Percentiles rank a stretch among this genome's conserved stretches.
Evolutionary conservation across 2,888 invertebrate genomes (phyloP).

Genomic region (Saturnia pavonia): DNA sequence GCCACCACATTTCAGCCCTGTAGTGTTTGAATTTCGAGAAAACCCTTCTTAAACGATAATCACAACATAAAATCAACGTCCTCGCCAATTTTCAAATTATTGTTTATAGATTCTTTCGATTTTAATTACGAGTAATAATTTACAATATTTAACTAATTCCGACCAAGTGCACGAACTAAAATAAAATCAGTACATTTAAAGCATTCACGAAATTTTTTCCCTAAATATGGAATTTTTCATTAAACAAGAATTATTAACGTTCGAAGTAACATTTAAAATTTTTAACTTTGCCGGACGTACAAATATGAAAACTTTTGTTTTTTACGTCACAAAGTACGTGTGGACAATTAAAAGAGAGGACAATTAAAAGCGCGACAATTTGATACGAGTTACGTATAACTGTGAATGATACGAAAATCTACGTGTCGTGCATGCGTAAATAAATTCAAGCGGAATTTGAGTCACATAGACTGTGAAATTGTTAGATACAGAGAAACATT

Average conservation of each 20-base stretch:
- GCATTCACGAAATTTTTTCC: neutral
- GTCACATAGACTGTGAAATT: slow-evolving; percentile 2
- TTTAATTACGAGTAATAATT: no score
- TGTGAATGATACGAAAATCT: neutral
- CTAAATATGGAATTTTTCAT: neutral
- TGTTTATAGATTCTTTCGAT: neutral
- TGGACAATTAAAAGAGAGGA: neutral
- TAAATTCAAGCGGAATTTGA: neutral
- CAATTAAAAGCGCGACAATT: no score
- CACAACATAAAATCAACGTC: no score
- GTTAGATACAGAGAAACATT: neutral
- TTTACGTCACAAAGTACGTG: neutral
- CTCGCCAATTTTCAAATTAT: neutral
- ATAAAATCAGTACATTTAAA: neutral
- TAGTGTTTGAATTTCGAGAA: no score
- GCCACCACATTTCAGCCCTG: no score
- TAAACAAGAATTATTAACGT: neutral
- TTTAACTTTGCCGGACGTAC: neutral
- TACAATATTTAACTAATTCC: no score
- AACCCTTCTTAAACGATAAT: no score
- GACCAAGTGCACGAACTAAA: neutral
- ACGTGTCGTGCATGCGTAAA: neutral
- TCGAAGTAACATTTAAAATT: neutral
- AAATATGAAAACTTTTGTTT: neutral
- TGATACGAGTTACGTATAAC: neutral